Evolutionary conservation across 1,140 invertebrate species (phyloP), one percentile per base, ranked within the genome.

Genomic region (Drosophila setifemur): DNA sequence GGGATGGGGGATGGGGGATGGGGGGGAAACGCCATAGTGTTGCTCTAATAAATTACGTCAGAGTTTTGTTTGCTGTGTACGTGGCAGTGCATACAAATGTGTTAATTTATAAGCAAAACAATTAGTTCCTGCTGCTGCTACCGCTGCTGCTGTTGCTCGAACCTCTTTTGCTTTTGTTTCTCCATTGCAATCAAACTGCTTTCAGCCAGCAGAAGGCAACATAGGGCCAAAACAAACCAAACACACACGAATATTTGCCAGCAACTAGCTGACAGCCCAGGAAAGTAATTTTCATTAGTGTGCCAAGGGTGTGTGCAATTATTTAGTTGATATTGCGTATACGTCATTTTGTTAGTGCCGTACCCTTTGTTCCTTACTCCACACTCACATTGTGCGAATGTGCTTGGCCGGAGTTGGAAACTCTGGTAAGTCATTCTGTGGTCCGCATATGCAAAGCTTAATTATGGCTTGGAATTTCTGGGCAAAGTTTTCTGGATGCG

Each of bases 51-150:
- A 83, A 83, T 83, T 85, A 83, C 74, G 60, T 79, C 79, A 83
- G 70, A 50, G 21, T 42, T 71, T 57, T 42, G 54, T 45, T 55
- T 40, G 21, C 7, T 60, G 44, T 55, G 64, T 53, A 43, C 70
- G 70, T 75, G 58, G 43, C 60, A 68, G n/a, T 79, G 81, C 74
- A 85, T 85, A 85, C 75, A 79, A 86, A 85, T 85, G 81, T 85
- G 79, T 60, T 85, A 85, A 85, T 85, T 86, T 85, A 79, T 83
- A 85, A 74, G 81, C 31, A 85, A 85, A 85, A 85, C 79, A 85
- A 85, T 85, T 85, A 85, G 79, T 68, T 85, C 31, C 58, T 42
- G 42, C 44, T 49, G 23, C 31, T 23, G 52, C 2, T 55, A 23
- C 26, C 57, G 33, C 23, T 33, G 57, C n/a, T n/a, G n/a, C n/a